These are phyloP conservation scores for Heterodera carotae DNA, from an alignment of 1,140 invertebrate species.

Conservation along the genomic window DNA sequence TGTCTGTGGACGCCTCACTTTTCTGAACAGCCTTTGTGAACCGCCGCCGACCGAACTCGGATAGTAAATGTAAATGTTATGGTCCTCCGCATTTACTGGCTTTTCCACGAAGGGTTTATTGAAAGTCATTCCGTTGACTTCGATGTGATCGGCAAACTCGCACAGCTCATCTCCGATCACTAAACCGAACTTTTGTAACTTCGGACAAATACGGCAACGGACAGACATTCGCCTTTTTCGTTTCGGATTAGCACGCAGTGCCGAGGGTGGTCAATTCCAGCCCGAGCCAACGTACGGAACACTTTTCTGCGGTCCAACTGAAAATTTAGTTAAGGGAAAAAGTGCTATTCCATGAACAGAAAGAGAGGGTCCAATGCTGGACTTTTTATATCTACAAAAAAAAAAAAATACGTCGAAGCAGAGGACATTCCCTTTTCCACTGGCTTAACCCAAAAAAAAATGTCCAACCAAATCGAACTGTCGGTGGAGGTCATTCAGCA, in stretches of 20 bases:
- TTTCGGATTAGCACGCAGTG: constrained; percentile 95
- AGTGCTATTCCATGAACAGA: not conserved
- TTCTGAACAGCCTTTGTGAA: constrained; percentile 92
- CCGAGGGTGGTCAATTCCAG: constrained; percentile 93
- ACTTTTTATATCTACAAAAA: no score
- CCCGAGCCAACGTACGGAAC: constrained; percentile 86
- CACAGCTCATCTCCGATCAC: constrained; percentile 82
- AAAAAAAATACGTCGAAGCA: no score
- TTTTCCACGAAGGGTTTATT: constrained; percentile 88
- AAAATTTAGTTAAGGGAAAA: constrained; percentile 34
- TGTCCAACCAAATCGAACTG: constrained; percentile 87
- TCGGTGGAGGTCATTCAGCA: constrained; percentile 97
- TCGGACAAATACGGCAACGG: not conserved
- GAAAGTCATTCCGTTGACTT: constrained; percentile 93
- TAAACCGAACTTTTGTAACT: constrained; percentile 55
- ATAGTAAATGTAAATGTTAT: constrained; percentile 99
- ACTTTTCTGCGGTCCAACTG: constrained; percentile 79
- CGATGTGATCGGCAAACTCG: constrained; percentile 96
- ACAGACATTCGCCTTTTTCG: constrained; percentile 82
- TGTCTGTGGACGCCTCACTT: constrained; percentile 72
- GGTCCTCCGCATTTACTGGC: constrained; percentile 95
- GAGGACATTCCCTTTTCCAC: no score
- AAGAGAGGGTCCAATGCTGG: no score
- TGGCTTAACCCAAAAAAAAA: not conserved
- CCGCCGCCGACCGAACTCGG: constrained; percentile 94